Evolutionary conservation across 1,140 invertebrate genomes (phyloP), one percentile per base, ranked within the genome.

Genomic region (Drosophila funebris): DNA sequence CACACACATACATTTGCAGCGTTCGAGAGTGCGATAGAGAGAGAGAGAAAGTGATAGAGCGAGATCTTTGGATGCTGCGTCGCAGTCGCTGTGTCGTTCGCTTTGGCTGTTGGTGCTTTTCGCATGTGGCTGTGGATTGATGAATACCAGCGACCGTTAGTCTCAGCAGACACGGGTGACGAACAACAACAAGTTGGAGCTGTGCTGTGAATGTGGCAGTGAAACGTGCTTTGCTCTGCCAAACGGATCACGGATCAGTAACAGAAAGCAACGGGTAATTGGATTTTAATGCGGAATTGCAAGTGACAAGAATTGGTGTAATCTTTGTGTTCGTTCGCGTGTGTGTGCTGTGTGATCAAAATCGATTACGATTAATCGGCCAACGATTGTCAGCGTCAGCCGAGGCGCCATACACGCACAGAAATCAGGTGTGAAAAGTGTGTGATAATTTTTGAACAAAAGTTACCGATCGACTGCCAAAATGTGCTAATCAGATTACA

Each of bases 111-210:
- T 73, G 62, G 54, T 62, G 58, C 70, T 73, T 73, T 60, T 73
- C 46, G 58, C 16, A 57, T 74, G 78, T 67, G 61, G 27, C 62
- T 48, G 33, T n/a, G 60, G 64, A 74, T 76, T 78, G 75, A 62
- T 82, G 83, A 85, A 68, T 58, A 78, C 62, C 56, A 71, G 58
- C 66, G 70, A 68, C 70, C 76, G 78, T 90, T 90, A 90, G 87
- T 90, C 87, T 85, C 85, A 90, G 81, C 81, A 82, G 81, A 78
- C 73, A 90, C 87, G 87, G 85, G 80, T 90, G 84, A 88, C 76
- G 87, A 90, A 75, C 81, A 90, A 87, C 84, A 89, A 90, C 85
- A 80, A 90, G 81, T 85, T 85, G 78, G 78, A 78, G 78, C 75
- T 76, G 69, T 62, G 41, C 41, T 52, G 69, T 74, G 75, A 29